Evolutionary conservation across 2,797 vertebrate species (phyloP).

Genomic region (Sebastes baramenuke): DNA sequence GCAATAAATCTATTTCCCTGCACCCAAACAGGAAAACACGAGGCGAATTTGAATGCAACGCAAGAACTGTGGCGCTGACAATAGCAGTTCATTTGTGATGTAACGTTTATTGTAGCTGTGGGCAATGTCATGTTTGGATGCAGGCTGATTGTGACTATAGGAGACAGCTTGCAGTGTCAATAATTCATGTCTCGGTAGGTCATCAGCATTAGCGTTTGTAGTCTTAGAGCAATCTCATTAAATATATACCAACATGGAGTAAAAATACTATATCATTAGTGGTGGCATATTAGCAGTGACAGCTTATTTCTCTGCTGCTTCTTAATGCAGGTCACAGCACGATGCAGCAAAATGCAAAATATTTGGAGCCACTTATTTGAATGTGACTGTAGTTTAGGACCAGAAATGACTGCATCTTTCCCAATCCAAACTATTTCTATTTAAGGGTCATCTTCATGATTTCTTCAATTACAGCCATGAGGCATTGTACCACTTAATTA

Average conservation of each 20-base stretch:
- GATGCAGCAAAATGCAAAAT: constrained; percentile 21
- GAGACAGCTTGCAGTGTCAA: constrained; percentile 74
- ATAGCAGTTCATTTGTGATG: constrained; percentile 50
- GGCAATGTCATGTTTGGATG: constrained; percentile 66
- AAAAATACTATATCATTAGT: background rate
- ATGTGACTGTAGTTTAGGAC: background rate
- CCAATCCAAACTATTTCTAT: constrained; percentile 5
- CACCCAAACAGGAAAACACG: constrained; percentile 3
- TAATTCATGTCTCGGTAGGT: constrained; percentile 69
- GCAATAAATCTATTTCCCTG: constrained; percentile 28
- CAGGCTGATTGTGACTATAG: constrained; percentile 53
- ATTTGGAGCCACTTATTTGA: background rate
- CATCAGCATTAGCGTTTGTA: constrained; percentile 29
- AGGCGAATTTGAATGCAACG: constrained; percentile 29
- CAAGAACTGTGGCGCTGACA: constrained; percentile 16
- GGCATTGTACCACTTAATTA: constrained; percentile 30
- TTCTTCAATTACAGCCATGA: constrained; percentile 32
- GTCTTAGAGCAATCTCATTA: constrained; percentile 33
- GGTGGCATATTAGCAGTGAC: background rate
- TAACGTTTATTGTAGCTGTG: constrained; percentile 49
- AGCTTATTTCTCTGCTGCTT: constrained; percentile 5
- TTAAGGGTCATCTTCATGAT: constrained; percentile 16
- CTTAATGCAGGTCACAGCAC: constrained; percentile 20
- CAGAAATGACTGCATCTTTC: background rate
- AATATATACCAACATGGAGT: constrained; percentile 23